Evolutionary conservation across 2,888 invertebrate genomes (phyloP), one percentile per base, ranked within the genome.

Genomic region (Rhagonycha fulva): DNA sequence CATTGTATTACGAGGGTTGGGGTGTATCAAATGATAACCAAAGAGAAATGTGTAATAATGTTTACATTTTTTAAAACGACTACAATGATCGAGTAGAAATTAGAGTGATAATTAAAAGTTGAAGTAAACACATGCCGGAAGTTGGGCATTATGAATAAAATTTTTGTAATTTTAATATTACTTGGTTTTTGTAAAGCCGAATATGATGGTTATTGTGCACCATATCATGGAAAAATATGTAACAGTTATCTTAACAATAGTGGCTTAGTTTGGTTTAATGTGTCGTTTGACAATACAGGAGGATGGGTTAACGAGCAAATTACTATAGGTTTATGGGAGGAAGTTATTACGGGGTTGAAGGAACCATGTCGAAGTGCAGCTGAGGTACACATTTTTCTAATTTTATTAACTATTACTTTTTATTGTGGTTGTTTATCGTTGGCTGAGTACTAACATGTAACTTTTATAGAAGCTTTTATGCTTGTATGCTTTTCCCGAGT

Each of bases 351-450:
- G 10, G 92, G 92, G 72, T 89, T 97, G 62, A 91, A 91, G 76
- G 96, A 96, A 83, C 94, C 96, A 62, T 98, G 98, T 88, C 91
- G 94, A 76, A 93, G 92, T 80, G 95, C 94, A 76, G 98, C 98
- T 68, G 96, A 97, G 90, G 93, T 93, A 86, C 79, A 78, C 67
- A 68, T 70, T 69, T 10, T 11, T 24, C 12, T 24, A 66, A 24
- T 26, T 11, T 24, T 19, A n/a, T 66, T 24, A 66, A 66, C 63
- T n/a, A n/a, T n/a, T 66, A 14, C 7, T 24, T 66, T 14, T 24
- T 19, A 19, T 19, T n/a, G 9, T 14, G 24, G 12, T 66, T 9
- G n/a, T n/a, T n/a, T 47, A n/a, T 47, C 1, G 12, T 32, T 12
- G 47, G 47, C 47, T 60, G 66, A 63, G 30, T 75, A 32, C n/a